Evolutionary conservation across 2,888 invertebrate genomes (phyloP).

Genomic region (Caenorhabditis drosophilae): DNA sequence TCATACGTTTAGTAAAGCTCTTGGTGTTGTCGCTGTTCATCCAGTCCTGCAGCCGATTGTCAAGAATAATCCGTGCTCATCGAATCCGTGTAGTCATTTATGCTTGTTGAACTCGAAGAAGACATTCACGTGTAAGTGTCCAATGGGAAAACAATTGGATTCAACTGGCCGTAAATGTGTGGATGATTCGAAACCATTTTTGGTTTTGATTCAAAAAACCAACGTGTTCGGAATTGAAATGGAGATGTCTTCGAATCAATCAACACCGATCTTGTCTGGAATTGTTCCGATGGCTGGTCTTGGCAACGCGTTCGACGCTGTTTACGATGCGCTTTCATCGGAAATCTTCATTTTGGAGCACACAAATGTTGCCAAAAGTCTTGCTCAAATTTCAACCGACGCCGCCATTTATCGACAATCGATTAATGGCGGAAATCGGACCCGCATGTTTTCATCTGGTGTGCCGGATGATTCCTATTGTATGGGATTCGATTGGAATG

Average conservation of each 20-base stretch:
- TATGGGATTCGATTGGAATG: constrained; percentile 95
- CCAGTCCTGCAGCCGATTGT: constrained; percentile 84
- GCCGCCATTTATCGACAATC: constrained; percentile 71
- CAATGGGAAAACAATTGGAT: constrained; percentile 77
- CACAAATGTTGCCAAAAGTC: constrained; percentile 59
- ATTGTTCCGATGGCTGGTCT: constrained; percentile 70
- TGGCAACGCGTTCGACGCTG: constrained; percentile 82
- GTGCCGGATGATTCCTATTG: constrained; percentile 82
- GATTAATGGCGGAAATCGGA: constrained; percentile 51
- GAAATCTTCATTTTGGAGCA: constrained; percentile 72
- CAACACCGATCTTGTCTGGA: constrained; percentile 72
- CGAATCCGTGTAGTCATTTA: constrained; percentile 83
- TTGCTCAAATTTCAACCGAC: constrained; percentile 61
- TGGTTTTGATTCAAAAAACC: constrained; percentile 88
- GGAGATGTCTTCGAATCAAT: constrained; percentile 34
- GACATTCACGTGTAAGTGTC: constrained; percentile 85
- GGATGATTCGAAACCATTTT: constrained; percentile 82
- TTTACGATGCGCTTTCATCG: constrained; percentile 84
- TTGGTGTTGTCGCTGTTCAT: constrained; percentile 93
- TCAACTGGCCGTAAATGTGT: constrained; percentile 64
- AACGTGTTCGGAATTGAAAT: constrained; percentile 77
- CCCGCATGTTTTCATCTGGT: constrained; percentile 51
- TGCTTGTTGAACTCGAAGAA: constrained; percentile 80
- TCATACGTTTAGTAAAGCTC: constrained; percentile 81
- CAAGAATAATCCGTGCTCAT: constrained; percentile 77